Base-by-base conservation (phyloP, 2,888 invertebrate genomes). In the Drosophila borealis region DNA sequence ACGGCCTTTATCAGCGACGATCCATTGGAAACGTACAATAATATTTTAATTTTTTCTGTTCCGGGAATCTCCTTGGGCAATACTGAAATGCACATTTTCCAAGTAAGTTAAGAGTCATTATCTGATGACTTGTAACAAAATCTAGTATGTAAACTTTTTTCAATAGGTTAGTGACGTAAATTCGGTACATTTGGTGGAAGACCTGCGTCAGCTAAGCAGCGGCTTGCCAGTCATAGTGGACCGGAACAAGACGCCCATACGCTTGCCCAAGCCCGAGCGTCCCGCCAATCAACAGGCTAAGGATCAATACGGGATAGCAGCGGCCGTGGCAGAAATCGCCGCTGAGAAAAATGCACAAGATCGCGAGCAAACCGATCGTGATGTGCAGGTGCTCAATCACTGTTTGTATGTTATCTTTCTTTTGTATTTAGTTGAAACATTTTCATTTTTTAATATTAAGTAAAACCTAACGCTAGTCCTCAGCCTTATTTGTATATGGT, bases 51-150 rank as follows among this genome's bases (percentile, higher is more conserved):
- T 49, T 99, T 99, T 93, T 97, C 98, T 72, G 98, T 99, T 69
- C 95, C 96, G 1, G 97, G 94, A 42, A 94, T 94, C 73, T 93
- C 94, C 29, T 93, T 94, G 59, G 94, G 94, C 70, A 94, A 95
- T 55, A 95, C 98, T 0, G 99, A 99, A 94, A 98, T 99, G 96
- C 99, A 99, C 93, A 98, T 99, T 90, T 97, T 96, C 93, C 98
- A 95, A 94, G 95, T 95, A 86, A 71, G 67, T 42, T 8, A 29
- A 33, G 3, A 9, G 3, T 3, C 6, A 0, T 29, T 14, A 4
- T 11, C 2, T 36, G 1, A 10, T 4, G 9, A 41, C 11, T n/a
- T 13, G n/a, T 14, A 4, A 34, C 33, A 1, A 10, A 10, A 0
- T 3, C 1, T 10, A 9, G 10, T 9, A 33, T 29, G 10, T 14